Evolutionary conservation across 2,888 invertebrate species (phyloP).

Genomic region (Loripinus fragilis): DNA sequence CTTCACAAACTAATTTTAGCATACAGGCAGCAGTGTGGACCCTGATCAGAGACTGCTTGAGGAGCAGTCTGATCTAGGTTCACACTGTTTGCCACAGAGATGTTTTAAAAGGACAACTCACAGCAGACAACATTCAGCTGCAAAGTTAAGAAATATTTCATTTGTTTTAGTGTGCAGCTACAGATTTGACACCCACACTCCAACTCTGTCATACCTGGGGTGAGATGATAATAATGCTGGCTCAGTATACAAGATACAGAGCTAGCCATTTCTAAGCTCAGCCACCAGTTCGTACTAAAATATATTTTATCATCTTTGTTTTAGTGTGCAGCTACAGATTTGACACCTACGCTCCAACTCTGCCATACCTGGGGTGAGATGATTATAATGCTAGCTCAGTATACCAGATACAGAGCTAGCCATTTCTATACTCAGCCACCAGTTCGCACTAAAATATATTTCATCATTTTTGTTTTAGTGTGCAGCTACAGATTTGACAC

Average conservation of each 20-base stretch:
- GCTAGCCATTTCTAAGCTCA: conserved; percentile 19
- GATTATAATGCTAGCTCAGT: conserved; percentile 54
- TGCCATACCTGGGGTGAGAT: conserved; percentile 62
- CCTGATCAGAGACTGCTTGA: too few species aligned
- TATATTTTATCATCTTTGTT: not conserved
- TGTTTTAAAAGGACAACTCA: too few species aligned
- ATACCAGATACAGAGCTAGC: conserved; percentile 41
- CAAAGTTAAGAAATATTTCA: too few species aligned
- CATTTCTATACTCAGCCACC: not conserved
- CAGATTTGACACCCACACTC: conserved; percentile 14
- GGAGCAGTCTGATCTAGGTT: too few species aligned
- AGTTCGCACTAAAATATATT: not conserved
- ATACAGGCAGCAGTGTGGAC: too few species aligned
- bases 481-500: not conserved
- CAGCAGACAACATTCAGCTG: too few species aligned
- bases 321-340: not conserved
- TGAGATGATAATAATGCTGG: conserved; percentile 58
- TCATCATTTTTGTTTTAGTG: not conserved
- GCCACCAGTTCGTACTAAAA: not conserved
- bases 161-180: not conserved
- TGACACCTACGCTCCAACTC: conserved; percentile 37
- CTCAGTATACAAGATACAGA: conserved; percentile 47
- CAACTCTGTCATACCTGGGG: conserved; percentile 60
- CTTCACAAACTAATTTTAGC: too few species aligned
- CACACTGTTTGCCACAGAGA: too few species aligned